Percentiles rank a stretch among this genome's conserved stretches.
phyloP scores from a whole-genome alignment of 2,888 invertebrate genomes.

The Noctua comes region DNA sequence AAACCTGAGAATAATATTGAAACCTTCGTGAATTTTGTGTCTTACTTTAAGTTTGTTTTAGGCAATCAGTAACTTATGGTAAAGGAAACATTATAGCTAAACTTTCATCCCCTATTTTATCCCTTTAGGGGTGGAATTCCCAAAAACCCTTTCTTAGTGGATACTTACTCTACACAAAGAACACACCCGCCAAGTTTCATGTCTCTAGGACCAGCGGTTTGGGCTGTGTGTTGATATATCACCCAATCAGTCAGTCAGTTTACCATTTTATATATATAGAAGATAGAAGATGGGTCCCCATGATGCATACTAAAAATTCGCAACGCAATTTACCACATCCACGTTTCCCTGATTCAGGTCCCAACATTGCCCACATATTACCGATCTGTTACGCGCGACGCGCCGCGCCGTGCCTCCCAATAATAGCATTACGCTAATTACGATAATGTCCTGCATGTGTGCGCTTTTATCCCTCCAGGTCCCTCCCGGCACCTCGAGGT shows the following conservation, averaged over 20 bases:
- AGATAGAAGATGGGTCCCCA: no score
- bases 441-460: constrained; percentile 69
- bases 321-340: constrained; percentile 11
- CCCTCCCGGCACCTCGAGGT: not conserved
- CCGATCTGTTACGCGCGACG: constrained; percentile 80
- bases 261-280: no score
- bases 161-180: no score
- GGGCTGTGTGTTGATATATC: no score
- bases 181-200: no score
- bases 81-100: no score
- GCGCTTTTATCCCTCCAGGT: constrained; percentile 41
- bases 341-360: not conserved
- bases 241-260: no score
- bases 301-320: not conserved
- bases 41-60: not conserved
- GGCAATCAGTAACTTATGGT: not conserved
- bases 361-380: constrained; percentile 69
- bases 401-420: constrained; percentile 63
- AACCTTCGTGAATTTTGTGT: not conserved
- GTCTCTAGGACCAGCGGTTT: no score
- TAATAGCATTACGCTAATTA: constrained; percentile 79
- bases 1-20: no score
- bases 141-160: no score
- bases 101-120: no score
- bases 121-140: no score